Conservation (phyloP, 2,888 invertebrate species). For the Acanthoscelides obtectus region DNA sequence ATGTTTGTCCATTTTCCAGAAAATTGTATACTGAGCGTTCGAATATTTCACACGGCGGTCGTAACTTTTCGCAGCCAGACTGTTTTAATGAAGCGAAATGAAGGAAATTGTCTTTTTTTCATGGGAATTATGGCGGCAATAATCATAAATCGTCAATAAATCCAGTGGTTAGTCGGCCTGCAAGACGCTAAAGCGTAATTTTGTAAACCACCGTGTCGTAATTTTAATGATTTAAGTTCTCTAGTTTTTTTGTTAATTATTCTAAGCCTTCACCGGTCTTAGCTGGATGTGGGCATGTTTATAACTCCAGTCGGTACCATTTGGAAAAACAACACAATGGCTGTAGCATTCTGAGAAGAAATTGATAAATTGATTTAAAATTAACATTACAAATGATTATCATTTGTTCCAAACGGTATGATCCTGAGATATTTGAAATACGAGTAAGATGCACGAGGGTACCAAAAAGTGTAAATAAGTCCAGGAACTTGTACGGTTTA, state of each 20-base stretch:
- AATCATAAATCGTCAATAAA: neutral
- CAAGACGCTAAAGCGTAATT: neutral
- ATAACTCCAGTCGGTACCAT: too few species aligned
- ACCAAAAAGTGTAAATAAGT: too few species aligned
- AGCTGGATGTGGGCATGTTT: neutral
- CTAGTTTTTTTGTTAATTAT: neutral
- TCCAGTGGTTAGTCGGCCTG: neutral
- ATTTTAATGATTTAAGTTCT: neutral
- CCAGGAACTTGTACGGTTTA: too few species aligned
- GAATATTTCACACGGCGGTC: neutral
- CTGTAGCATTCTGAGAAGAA: too few species aligned
- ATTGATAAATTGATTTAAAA: too few species aligned
- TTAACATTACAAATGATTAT: too few species aligned
- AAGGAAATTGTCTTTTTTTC: neutral
- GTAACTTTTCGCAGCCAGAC: neutral
- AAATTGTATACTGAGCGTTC: neutral
- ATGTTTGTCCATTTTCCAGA: neutral
- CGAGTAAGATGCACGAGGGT: too few species aligned
- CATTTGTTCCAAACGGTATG: too few species aligned
- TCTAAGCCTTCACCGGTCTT: neutral
- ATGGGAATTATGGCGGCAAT: neutral
- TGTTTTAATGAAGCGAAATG: neutral
- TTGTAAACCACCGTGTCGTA: neutral
- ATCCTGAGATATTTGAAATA: too few species aligned
- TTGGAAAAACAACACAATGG: too few species aligned